Evolutionary conservation across 2,888 invertebrate genomes (phyloP), one percentile per base, ranked within the genome.

Genomic region (Crioceris asparagi): DNA sequence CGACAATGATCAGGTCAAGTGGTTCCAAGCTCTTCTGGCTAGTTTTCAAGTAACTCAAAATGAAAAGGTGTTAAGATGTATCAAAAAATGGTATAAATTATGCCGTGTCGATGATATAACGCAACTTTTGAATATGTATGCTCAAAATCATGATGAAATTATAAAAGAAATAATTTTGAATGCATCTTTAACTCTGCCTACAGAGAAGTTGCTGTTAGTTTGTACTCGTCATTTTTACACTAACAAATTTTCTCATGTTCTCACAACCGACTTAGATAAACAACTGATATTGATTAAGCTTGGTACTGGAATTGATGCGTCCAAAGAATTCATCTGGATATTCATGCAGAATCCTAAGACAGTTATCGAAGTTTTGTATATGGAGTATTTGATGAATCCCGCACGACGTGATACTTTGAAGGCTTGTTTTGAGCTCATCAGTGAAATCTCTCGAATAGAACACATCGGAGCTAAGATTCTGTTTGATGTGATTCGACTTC

Each of bases 11-110:
- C 62, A 62, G 39, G 51, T 44, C 23, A 45, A 40, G 11, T 64
- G 64, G 63, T 63, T 62, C 44, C 47, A 48, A 36, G 58, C 59
- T 4, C 41, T 64, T 14, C 33, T 63, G 14, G 52, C 50, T 18
- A 52, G 49, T 18, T 55, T 53, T 1, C 40, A 51, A 35, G 40
- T 61, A 18, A 58, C 61, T 25, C 38, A 55, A 7, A 49, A 54
- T 38, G 17, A 50, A 29, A 44, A 55, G 21, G 40, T 52, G 15
- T 36, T 54, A 3, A 29, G 53, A 8, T 63, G 62, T 40, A 27
- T 62, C 8, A 29, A 46, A 38, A 34, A 52, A 49, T 60, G 48
- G 48, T 35, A 42, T 43, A 44, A 50, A 40, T 47, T 64, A 14
- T 61, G 59, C 38, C 48, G 44, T 10, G 42, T 49, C 21, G 52